Conservation (phyloP, 2,113 vertebrate genomes). For the Thamnophis sirtalis region DNA sequence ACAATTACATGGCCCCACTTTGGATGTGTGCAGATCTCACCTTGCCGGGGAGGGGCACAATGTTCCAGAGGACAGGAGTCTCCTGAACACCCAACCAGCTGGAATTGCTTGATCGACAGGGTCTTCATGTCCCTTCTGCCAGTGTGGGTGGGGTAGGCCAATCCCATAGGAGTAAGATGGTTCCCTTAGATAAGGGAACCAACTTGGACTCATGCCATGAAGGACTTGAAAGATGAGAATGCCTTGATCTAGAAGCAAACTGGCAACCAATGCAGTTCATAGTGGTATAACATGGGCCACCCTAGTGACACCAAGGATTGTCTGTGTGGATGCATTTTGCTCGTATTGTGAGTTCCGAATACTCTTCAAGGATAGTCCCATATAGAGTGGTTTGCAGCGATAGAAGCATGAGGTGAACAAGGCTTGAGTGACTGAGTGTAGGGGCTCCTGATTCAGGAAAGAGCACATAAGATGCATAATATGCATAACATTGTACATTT, state of each 20-base stretch:
- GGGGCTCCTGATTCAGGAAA: neutral
- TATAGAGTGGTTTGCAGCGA: neutral
- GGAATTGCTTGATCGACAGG: neutral
- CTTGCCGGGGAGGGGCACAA: neutral
- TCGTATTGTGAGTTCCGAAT: neutral
- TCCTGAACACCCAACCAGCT: neutral
- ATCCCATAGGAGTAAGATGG: neutral
- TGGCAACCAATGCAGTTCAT: neutral
- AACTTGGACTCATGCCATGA: neutral
- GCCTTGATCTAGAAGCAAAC: neutral
- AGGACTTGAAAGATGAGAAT: neutral
- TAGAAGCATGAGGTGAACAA: neutral
- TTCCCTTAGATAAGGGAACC: neutral
- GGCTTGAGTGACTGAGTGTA: neutral
- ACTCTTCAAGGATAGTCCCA: neutral
- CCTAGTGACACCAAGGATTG: neutral
- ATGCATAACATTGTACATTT: neutral
- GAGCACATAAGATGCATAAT: neutral
- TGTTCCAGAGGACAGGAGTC: neutral
- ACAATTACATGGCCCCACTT: neutral
- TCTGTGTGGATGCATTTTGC: neutral
- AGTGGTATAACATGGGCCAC: neutral
- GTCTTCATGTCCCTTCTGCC: neutral
- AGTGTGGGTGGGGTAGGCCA: neutral
- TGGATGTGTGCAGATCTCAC: neutral